Percentiles rank a stretch among this genome's conserved stretches.
Conservation (phyloP, 2,888 invertebrate genomes). For the Scaptomyza cyrtandrae region DNA sequence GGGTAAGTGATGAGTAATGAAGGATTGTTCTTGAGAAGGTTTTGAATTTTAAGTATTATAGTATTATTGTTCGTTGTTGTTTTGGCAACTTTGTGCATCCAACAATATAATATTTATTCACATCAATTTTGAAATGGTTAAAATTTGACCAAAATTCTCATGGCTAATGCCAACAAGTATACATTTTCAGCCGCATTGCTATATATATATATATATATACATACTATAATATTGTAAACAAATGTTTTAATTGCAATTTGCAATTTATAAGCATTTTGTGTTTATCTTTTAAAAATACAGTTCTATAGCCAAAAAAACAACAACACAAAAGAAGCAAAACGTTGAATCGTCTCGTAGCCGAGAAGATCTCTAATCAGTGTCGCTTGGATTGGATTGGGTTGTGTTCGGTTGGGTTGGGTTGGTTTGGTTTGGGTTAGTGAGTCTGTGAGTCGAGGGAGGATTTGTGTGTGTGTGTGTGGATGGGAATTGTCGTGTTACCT, state of each 20-base stretch:
- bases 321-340: background rate
- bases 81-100: background rate
- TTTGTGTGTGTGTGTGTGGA: background rate
- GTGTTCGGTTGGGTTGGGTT: background rate
- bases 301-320: background rate
- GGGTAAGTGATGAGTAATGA: background rate
- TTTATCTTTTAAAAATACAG: slow-evolving; percentile 14
- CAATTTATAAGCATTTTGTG: slow-evolving; percentile 33
- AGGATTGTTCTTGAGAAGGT: no score
- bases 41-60: no score
- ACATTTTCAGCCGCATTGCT: slow-evolving; percentile 34
- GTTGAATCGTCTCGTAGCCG: background rate
- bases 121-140: background rate
- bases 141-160: slow-evolving; percentile 8
- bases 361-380: slow-evolving; percentile 18
- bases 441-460: no score
- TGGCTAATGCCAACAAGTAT: slow-evolving; percentile 7
- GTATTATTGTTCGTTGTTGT: background rate
- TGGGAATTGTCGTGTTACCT: slow-evolving; percentile 40
- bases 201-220: slow-evolving; percentile 1
- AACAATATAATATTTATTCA: background rate
- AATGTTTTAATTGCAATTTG: slow-evolving; percentile 65
- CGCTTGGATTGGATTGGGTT: slow-evolving; percentile 1
- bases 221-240: slow-evolving; percentile 27
- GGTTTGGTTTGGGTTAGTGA: no score